A percentile compares a stretch with the other conserved stretches of the same genome.
Evolutionary conservation across 2,113 vertebrate genomes (phyloP).

Genomic region (Sakesphorus luctuosus): DNA sequence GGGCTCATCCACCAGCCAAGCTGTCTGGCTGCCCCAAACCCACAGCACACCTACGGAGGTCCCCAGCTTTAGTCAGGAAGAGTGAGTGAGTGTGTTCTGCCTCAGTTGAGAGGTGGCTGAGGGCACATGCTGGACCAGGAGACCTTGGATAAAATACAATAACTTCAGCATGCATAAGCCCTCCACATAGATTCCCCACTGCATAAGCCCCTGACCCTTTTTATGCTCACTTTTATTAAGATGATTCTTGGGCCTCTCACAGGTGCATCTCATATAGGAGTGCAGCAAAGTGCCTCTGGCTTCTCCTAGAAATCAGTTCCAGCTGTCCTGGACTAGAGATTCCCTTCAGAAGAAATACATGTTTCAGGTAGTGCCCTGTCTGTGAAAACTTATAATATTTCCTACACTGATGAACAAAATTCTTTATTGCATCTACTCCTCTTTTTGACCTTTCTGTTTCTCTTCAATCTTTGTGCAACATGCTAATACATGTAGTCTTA

Average conservation of each 20-base stretch:
- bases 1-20: not conserved
- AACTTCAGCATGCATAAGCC: not conserved
- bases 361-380: slow-evolving; percentile 22
- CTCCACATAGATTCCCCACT: not conserved
- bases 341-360: slow-evolving; percentile 36
- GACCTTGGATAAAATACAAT: not conserved
- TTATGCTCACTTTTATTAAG: not conserved
- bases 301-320: slow-evolving; percentile 33
- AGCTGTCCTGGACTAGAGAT: slow-evolving; percentile 17
- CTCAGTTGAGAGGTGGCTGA: not conserved
- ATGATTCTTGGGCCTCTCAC: slow-evolving; percentile 21
- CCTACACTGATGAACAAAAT: not conserved
- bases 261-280: slow-evolving; percentile 50
- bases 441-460: not conserved
- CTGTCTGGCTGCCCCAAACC: not conserved
- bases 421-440: not conserved
- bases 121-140: not conserved
- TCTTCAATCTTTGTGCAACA: not conserved
- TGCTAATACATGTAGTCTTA: not conserved
- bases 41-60: not conserved
- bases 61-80: not conserved
- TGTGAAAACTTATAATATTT: slow-evolving; percentile 8
- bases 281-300: not conserved
- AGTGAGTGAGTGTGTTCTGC: accelerated
- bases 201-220: not conserved